Evolutionary conservation across 1,140 invertebrate species (phyloP).

Genomic region (Rhyacophila brunnea): DNA sequence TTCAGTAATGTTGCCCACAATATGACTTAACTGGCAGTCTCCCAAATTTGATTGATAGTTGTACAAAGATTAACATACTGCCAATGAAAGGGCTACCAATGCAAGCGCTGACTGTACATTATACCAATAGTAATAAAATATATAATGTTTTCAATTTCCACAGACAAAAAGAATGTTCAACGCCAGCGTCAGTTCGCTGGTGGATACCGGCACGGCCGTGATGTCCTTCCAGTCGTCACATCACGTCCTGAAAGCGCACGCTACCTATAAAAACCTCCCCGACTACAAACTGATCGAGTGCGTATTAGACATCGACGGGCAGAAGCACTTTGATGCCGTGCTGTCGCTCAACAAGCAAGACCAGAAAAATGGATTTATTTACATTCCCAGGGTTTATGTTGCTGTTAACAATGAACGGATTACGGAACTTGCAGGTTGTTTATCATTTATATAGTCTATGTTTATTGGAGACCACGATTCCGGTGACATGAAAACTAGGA

Average conservation of each 20-base stretch:
- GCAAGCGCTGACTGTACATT: too few relatives aligned
- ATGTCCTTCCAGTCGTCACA: constrained; percentile 61
- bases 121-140: too few relatives aligned
- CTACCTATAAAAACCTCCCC: constrained; percentile 64
- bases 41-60: too few relatives aligned
- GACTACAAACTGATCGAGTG: constrained; percentile 65
- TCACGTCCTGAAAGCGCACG: constrained; percentile 61
- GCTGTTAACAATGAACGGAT: constrained; percentile 66
- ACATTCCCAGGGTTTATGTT: constrained; percentile 64
- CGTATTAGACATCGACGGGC: constrained; percentile 65
- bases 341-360: constrained; percentile 50
- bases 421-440: constrained; percentile 61
- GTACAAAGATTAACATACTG: too few relatives aligned
- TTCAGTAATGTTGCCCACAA: too few relatives aligned
- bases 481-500: too few relatives aligned
- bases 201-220: constrained; percentile 46
- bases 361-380: constrained; percentile 62
- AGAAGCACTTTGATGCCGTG: constrained; percentile 66
- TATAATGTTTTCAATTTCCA: constrained; percentile 18
- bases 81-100: too few relatives aligned
- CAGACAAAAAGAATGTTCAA: constrained; percentile 52
- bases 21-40: too few relatives aligned
- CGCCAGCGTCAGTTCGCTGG: constrained; percentile 41
- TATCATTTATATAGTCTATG: too few relatives aligned
- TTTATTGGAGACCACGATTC: too few relatives aligned